Conservation (phyloP, 2,113 vertebrate species). For the Notothenia rossii region DNA sequence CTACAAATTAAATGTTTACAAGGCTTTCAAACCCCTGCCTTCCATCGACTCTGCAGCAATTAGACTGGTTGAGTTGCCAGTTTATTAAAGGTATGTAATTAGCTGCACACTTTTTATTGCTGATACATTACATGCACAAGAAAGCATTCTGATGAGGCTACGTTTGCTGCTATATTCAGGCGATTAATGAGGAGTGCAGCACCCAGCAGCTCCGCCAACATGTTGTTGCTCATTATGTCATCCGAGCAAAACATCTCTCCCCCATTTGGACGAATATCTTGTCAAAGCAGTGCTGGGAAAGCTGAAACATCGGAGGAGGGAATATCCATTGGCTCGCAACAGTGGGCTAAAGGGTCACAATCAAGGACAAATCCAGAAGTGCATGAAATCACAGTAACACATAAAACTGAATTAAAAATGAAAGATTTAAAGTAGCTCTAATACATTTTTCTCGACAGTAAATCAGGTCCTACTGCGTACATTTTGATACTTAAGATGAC, state of each 20-base stretch:
- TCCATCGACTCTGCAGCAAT: conserved; percentile 17
- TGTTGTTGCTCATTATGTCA: conserved; percentile 48
- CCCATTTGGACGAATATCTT: conserved; percentile 47
- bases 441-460: conserved; percentile 24
- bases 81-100: conserved; percentile 55
- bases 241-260: conserved; percentile 46
- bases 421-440: conserved; percentile 37
- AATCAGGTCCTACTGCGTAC: conserved; percentile 23
- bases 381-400: conserved; percentile 65
- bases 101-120: conserved; percentile 29
- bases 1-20: conserved; percentile 28
- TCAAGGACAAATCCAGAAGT: conserved; percentile 55
- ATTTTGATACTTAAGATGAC: conserved; percentile 35
- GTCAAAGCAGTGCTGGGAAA: conserved; percentile 38
- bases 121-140: conserved; percentile 35
- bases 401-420: conserved; percentile 57
- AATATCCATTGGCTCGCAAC: conserved; percentile 41
- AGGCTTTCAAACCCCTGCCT: not conserved
- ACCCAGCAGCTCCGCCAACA: conserved; percentile 8
- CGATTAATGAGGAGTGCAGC: conserved; percentile 43
- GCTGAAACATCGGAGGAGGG: conserved; percentile 29
- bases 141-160: conserved; percentile 16
- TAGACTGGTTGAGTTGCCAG: conserved; percentile 22
- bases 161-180: conserved; percentile 21
- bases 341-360: conserved; percentile 50